phyloP scores from a whole-genome alignment of 2,888 invertebrate genomes.

The Caenorhabditis parvicauda region DNA sequence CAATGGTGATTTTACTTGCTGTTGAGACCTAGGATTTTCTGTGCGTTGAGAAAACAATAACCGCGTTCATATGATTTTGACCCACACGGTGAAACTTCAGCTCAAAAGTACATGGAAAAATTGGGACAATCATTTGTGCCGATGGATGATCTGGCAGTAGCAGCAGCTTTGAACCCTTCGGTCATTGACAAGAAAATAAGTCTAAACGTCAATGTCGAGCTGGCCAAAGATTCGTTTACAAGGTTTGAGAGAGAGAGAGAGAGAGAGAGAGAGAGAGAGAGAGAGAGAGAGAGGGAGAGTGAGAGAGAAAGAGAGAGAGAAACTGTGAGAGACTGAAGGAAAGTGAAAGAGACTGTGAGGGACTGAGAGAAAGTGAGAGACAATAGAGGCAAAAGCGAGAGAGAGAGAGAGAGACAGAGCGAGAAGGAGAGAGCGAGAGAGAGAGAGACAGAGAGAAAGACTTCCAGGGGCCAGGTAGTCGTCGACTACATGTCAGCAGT shows the following conservation, averaged over 20 bases:
- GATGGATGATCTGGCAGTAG: conserved; percentile 63
- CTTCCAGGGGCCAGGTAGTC: not conserved
- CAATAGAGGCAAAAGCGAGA: conserved; percentile 19
- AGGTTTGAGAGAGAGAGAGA: conserved; percentile 29
- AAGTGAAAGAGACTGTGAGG: conserved; percentile 19
- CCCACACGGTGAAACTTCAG: not conserved
- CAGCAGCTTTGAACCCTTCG: conserved; percentile 57
- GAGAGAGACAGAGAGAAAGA: conserved; percentile 5
- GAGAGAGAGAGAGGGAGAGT: not conserved
- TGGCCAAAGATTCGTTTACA: conserved; percentile 20
- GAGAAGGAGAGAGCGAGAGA: conserved; percentile 15
- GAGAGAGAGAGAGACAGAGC: conserved; percentile 7
- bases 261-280: conserved; percentile 9
- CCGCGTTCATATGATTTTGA: not conserved
- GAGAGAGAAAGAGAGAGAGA: conserved; percentile 12
- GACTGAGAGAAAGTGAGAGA: conserved; percentile 15
- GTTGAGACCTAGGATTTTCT: too few relatives aligned
- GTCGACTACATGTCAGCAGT: too few relatives aligned
- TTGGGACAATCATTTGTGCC: conserved; percentile 30
- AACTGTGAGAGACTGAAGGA: not conserved
- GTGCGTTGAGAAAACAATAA: not conserved
- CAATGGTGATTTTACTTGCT: too few relatives aligned
- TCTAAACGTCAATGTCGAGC: conserved; percentile 51
- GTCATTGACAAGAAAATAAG: conserved; percentile 26
- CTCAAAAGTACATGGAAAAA: conserved; percentile 1